Evolutionary conservation across 2,113 vertebrate species (phyloP), one percentile per base, ranked within the genome.

Genomic region (Dinomys branickii): DNA sequence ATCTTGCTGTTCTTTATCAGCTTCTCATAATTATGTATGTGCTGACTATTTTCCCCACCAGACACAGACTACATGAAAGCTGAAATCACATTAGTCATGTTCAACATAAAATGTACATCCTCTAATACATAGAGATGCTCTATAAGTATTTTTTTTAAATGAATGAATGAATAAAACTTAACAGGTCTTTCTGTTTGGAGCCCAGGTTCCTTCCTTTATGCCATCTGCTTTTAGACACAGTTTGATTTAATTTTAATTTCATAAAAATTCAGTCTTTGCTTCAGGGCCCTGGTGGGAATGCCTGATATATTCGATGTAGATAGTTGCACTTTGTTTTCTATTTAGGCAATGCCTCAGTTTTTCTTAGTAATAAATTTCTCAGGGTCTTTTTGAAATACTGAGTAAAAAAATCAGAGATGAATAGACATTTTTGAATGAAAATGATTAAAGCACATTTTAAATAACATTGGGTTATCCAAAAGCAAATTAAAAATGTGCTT

Each of bases 401-500:
- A 92, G 54, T 38, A 58, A 88, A 96, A 96, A 87, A 58, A 86
- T 91, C 85, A 95, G 63, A 91, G 35, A 92, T 41, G 41, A 97
- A 83, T 89, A 56, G 67, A 89, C 7, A 3, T 63, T 93, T 94
- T n/a, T 85, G 47, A 80, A 85, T 80, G 24, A 90, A 89, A 88
- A 47, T 88, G 44, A 94, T 90, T 73, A 95, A 95, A 96, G 78
- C 38, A 90, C 52, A 96, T 82, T 95, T 97, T 88, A 91, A 95
- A 95, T 83, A 92, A 58, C 87, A 22, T 58, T 88, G 58, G 91
- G 92, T 83, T 86, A 82, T 93, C 78, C 65, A 80, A 78, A 91
- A 52, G 65, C 58, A 97, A 94, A 94, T 94, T 88, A 80, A 96
- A 95, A 97, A 44, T 95, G 61, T 78, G 77, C 93, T 97, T 50